Percentiles rank a stretch among this genome's conserved stretches.
Evolutionary conservation across 2,888 invertebrate genomes (phyloP).

Genomic region (Acanthococcus lagerstroemiae): DNA sequence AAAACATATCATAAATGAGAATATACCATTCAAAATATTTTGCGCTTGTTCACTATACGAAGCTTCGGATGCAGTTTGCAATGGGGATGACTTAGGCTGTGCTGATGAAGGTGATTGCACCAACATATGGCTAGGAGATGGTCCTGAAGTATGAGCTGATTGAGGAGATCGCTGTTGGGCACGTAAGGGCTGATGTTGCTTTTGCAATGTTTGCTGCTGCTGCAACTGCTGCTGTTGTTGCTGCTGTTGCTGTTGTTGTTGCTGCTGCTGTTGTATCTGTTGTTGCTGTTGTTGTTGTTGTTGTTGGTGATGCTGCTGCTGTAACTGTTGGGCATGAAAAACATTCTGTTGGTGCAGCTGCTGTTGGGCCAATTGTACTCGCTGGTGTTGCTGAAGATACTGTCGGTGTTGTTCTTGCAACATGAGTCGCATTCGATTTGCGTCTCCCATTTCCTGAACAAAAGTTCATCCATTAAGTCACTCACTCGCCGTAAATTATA

Average conservation of each 20-base stretch:
- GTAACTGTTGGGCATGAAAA: conserved; percentile 39
- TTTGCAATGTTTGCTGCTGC: conserved; percentile 26
- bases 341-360: conserved; percentile 41
- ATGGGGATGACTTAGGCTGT: conserved; percentile 6
- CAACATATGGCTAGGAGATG: conserved; percentile 44
- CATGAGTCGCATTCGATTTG: conserved; percentile 33
- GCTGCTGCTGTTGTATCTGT: conserved; percentile 35
- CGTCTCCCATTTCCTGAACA: no score
- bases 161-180: conserved; percentile 33
- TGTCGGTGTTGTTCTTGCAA: conserved; percentile 19
- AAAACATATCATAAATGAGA: not conserved
- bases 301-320: conserved; percentile 38
- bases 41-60: conserved; percentile 19
- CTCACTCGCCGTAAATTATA: no score
- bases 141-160: conserved; percentile 34
- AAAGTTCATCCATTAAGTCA: no score
- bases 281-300: conserved; percentile 35
- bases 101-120: conserved; percentile 39
- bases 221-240: conserved; percentile 35
- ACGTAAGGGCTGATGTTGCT: conserved; percentile 38
- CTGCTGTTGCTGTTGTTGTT: conserved; percentile 37
- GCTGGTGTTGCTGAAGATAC: conserved; percentile 42
- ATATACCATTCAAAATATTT: conserved; percentile 19
- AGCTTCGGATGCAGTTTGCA: conserved; percentile 9
- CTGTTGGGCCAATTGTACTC: conserved; percentile 38